phyloP scores from a whole-genome alignment of 1,140 invertebrate genomes.

The Campoletis sonorensis region DNA sequence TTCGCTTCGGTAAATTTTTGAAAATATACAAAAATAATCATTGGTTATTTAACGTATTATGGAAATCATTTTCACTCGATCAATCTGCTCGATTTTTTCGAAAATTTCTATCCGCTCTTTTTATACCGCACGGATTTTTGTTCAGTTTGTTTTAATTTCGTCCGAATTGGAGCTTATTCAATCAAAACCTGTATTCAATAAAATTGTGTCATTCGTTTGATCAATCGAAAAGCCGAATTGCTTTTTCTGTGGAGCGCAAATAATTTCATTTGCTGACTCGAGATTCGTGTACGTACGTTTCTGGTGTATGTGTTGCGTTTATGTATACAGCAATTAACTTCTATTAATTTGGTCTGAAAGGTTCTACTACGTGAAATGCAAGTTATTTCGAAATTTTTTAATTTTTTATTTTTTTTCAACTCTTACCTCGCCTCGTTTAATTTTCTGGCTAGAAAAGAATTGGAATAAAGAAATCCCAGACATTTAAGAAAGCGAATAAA shows the following conservation, averaged over 20 bases:
- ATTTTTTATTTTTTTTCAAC: no score
- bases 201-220: constrained; percentile 1
- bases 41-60: no score
- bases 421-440: no score
- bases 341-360: not conserved
- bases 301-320: no score
- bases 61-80: no score
- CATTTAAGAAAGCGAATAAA: no score
- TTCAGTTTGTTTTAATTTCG: not conserved
- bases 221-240: constrained; percentile 22
- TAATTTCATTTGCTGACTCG: not conserved
- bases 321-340: not conserved
- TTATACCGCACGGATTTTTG: not conserved
- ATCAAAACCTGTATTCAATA: not conserved
- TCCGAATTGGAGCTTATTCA: not conserved
- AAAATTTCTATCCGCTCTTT: not conserved
- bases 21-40: no score
- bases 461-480: no score
- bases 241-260: constrained; percentile 1
- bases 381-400: not conserved
- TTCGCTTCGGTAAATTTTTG: no score
- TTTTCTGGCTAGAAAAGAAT: no score
- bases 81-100: no score
- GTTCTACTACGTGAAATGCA: not conserved
- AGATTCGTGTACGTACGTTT: not conserved